Conservation (phyloP, 2,888 invertebrate genomes). For the Acronicta alni region DNA sequence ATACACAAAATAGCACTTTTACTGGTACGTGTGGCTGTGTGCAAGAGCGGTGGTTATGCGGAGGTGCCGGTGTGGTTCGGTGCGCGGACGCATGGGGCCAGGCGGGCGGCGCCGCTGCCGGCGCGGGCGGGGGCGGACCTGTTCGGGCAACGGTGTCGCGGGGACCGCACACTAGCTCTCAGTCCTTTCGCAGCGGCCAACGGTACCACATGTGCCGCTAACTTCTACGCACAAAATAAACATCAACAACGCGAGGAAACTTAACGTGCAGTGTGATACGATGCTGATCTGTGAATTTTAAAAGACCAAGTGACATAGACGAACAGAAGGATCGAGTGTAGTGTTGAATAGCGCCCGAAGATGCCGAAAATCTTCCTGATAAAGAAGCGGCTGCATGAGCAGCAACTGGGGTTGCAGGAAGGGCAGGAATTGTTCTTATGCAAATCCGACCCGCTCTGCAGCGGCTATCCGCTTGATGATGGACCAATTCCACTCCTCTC, state of each 20-base stretch:
- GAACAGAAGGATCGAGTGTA: conserved; percentile 83
- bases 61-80: conserved; percentile 63
- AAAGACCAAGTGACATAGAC: conserved; percentile 82
- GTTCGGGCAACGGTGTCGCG: conserved; percentile 87
- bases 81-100: conserved; percentile 76
- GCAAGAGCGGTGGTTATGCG: conserved; percentile 61
- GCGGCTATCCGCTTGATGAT: conserved; percentile 88
- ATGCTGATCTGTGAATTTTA: conserved; percentile 83
- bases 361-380: conserved; percentile 98
- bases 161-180: conserved; percentile 84
- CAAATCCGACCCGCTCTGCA: conserved; percentile 90
- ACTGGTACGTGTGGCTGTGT: conserved; percentile 80
- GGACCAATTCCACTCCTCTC: conserved; percentile 91
- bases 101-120: conserved; percentile 74
- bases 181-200: conserved; percentile 88
- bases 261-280: conserved; percentile 86
- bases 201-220: conserved; percentile 88
- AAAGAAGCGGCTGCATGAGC: conserved; percentile 97
- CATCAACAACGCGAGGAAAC: conserved; percentile 83
- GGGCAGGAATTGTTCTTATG: conserved; percentile 93
- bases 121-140: conserved; percentile 86
- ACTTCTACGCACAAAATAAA: conserved; percentile 80
- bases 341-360: conserved; percentile 78
- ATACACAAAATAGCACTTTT: conserved; percentile 84
- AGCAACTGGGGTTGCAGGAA: conserved; percentile 95